Percentiles rank a stretch among this genome's conserved stretches.
These are phyloP conservation scores for Yoshiicerus persimilis DNA, from an alignment of 1,140 invertebrate species.

Conservation along the genomic window DNA sequence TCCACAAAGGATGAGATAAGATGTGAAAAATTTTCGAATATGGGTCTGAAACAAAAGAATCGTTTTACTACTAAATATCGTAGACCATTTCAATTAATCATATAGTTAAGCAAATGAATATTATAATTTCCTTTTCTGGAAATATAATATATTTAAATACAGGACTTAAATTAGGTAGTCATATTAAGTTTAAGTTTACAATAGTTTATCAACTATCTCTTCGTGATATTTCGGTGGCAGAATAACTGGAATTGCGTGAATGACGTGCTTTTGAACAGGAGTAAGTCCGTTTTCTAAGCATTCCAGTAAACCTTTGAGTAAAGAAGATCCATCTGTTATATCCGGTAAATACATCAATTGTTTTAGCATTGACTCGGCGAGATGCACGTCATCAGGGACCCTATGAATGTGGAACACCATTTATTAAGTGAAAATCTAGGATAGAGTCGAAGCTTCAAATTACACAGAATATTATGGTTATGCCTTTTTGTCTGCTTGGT, in stretches of 20 bases:
- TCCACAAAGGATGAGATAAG: slow-evolving; percentile 30
- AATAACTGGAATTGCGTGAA: slow-evolving; percentile 37
- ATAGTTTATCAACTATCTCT: slow-evolving; percentile 26
- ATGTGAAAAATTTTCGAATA: neutral
- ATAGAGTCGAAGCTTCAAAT: too few species aligned
- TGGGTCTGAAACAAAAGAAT: neutral
- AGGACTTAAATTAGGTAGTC: too few species aligned
- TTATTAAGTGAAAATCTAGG: too few species aligned
- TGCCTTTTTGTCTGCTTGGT: too few species aligned
- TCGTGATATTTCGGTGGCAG: slow-evolving; percentile 27
- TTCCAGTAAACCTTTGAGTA: neutral
- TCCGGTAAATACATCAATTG: slow-evolving; percentile 42
- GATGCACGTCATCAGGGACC: slow-evolving; percentile 17
- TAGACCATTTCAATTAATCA: too few species aligned
- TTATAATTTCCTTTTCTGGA: too few species aligned
- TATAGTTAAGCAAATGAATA: neutral
- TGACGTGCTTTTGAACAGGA: slow-evolving; percentile 28
- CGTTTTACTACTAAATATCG: too few species aligned
- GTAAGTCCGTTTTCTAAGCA: slow-evolving; percentile 20
- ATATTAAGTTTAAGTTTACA: slow-evolving; percentile 38
- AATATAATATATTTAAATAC: neutral
- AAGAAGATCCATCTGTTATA: slow-evolving; percentile 14
- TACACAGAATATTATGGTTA: too few species aligned
- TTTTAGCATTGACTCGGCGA: slow-evolving; percentile 23
- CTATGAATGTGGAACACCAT: neutral